Base-by-base conservation (phyloP, 1,140 invertebrate genomes). In the Phortica variegata region DNA sequence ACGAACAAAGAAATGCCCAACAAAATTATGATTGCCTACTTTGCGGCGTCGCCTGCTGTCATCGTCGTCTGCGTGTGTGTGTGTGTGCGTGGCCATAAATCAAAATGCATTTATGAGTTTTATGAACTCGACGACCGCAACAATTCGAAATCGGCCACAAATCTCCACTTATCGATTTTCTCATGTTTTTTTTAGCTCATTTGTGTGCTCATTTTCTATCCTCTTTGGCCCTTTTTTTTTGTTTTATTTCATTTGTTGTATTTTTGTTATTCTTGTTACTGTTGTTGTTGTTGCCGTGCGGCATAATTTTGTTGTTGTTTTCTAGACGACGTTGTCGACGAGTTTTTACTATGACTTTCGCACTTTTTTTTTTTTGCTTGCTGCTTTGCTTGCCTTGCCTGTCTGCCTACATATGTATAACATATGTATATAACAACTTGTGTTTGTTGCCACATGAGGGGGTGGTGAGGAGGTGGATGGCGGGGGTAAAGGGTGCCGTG, bases 21-120 rank as follows among this genome's bases (percentile, higher is more conserved):
- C 29, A 12, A 31, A 31, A 56, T 52, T 56, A 53, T 56, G 41
- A 56, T 56, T 56, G 54, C 54, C 52, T 53, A 56, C 51, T 56
- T 56, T 49, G 45, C 38, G 50, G 54, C 46, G 32, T 41, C 46
- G 47, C 50, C 50, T 56, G 54, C 26, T 8, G 29, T n/a, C n/a
- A n/a, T n/a, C n/a, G n/a, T n/a, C n/a, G n/a, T n/a, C n/a, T n/a
- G n/a, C n/a, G n/a, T n/a, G n/a, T n/a, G n/a, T n/a, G n/a, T n/a
- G n/a, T 10, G 10, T 26, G 23, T 26, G 5, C 5, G 10, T 26
- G 5, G 23, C 23, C 23, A 26, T 26, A 26, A 26, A 26, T 26
- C 23, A n/a, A n/a, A 26, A 26, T 26, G 23, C 10, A 26, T 26
- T 26, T 26, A 26, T 26, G 23, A 26, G 23, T 26, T 26, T 26